These are phyloP conservation scores for Adelges cooleyi DNA, from an alignment of 1,140 invertebrate genomes.

Conservation along the genomic window DNA sequence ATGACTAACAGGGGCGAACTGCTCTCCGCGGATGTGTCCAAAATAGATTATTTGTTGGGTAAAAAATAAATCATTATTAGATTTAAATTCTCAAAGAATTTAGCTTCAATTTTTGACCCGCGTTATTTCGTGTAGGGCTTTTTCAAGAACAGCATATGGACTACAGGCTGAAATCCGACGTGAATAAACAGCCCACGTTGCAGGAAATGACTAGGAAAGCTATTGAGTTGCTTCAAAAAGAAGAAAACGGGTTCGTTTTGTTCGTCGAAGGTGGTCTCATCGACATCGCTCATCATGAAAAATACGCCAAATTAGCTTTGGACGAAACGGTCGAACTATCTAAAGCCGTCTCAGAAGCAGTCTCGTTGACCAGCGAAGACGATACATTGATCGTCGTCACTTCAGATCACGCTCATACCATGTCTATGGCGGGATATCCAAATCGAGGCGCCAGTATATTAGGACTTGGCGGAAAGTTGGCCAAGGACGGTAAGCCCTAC, in stretches of 20 bases:
- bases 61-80: too few relatives aligned
- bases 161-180: slow-evolving; percentile 40
- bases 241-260: slow-evolving; percentile 55
- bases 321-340: slow-evolving; percentile 56
- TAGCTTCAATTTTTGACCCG: too few relatives aligned
- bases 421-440: slow-evolving; percentile 53
- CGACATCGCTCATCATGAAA: slow-evolving; percentile 56
- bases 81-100: too few relatives aligned
- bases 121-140: too few relatives aligned
- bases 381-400: slow-evolving; percentile 56
- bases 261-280: slow-evolving; percentile 54
- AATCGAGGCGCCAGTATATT: slow-evolving; percentile 53
- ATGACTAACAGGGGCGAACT: slow-evolving; percentile 44
- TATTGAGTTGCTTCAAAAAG: slow-evolving; percentile 57
- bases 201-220: slow-evolving; percentile 70
- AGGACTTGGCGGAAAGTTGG: too few relatives aligned
- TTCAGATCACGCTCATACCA: slow-evolving; percentile 53
- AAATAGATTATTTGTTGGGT: slow-evolving; percentile 44
- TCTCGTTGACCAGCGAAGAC: slow-evolving; percentile 32
- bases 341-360: slow-evolving; percentile 44
- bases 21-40: slow-evolving; percentile 41
- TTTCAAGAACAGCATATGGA: too few relatives aligned
- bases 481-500: slow-evolving; percentile 52
- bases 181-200: slow-evolving; percentile 45
- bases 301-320: slow-evolving; percentile 50